Conservation (phyloP, 2,888 invertebrate genomes). For the Eupithecia abbreviata region DNA sequence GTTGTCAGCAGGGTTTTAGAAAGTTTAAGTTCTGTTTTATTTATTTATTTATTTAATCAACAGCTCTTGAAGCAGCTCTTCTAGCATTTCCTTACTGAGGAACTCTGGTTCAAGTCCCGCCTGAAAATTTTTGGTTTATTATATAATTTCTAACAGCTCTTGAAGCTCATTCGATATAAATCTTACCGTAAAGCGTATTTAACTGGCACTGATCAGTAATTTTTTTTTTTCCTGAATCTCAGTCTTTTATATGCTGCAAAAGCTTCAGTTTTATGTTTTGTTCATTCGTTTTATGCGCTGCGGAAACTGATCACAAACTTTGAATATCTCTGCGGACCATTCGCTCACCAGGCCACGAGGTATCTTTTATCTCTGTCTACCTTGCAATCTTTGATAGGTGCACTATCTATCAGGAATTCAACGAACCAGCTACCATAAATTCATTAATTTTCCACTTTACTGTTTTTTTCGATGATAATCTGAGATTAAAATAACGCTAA, state of each 20-base stretch:
- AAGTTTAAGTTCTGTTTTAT: background rate
- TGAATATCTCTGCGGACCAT: background rate
- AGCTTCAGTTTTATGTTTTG: background rate
- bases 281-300: background rate
- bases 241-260: background rate
- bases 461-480: background rate
- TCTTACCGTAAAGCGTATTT: background rate
- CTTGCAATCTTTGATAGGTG: background rate
- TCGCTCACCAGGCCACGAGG: background rate
- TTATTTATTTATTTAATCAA: background rate
- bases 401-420: background rate
- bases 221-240: background rate
- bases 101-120: too few species aligned
- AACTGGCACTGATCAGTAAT: background rate
- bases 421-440: too few species aligned
- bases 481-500: background rate
- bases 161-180: background rate
- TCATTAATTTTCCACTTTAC: too few species aligned
- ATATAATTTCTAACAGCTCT: background rate
- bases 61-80: background rate
- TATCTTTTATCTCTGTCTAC: background rate
- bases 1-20: background rate
- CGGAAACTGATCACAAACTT: background rate
- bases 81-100: too few species aligned
- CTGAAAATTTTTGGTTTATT: background rate